Conservation (phyloP, 1,140 invertebrate species). For the Lucilia sericata region DNA sequence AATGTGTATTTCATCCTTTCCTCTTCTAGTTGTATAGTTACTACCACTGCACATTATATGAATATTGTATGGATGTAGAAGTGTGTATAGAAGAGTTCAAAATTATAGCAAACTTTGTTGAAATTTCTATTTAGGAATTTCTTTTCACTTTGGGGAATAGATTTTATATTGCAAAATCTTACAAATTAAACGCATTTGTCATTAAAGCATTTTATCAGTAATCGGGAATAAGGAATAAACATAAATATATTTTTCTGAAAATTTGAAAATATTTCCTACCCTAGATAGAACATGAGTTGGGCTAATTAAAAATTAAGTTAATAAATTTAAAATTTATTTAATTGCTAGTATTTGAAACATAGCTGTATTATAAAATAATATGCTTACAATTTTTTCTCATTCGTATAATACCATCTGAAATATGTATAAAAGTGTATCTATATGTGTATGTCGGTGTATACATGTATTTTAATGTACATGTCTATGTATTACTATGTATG, state of each 20-base stretch:
- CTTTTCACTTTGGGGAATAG: too few species aligned
- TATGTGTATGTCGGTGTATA: not conserved
- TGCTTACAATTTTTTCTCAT: not conserved
- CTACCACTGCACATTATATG: not conserved
- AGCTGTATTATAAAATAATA: slow-evolving; percentile 5
- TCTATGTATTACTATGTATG: not conserved
- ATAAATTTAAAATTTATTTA: not conserved
- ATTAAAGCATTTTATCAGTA: too few species aligned
- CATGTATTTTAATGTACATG: not conserved
- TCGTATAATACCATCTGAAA: slow-evolving; percentile 30
- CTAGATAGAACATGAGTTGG: too few species aligned
- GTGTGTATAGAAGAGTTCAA: not conserved
- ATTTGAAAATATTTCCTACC: too few species aligned
- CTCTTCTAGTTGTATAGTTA: not conserved
- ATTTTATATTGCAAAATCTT: too few species aligned
- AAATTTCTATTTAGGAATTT: too few species aligned
- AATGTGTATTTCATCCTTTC: slow-evolving; percentile 23
- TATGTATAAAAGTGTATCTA: not conserved
- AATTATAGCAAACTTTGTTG: not conserved
- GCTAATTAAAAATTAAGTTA: too few species aligned
- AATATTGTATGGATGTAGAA: not conserved
- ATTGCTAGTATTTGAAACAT: not conserved
- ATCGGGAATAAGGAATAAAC: too few species aligned
- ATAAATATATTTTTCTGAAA: too few species aligned
- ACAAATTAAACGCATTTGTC: too few species aligned